phyloP scores from a whole-genome alignment of 1,140 invertebrate species.

The Holotrichia oblita region DNA sequence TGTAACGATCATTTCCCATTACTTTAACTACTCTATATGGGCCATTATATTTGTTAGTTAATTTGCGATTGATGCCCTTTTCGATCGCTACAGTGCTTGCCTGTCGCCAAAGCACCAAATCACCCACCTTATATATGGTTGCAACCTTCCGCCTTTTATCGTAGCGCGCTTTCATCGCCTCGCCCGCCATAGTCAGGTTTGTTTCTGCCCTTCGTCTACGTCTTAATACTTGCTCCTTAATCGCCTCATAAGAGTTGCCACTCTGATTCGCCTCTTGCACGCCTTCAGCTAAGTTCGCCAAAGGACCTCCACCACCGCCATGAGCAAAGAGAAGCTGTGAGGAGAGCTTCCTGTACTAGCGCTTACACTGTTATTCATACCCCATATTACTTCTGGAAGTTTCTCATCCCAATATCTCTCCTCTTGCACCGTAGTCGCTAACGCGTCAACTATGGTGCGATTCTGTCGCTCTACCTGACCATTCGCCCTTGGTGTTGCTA shows the following conservation, averaged over 20 bases:
- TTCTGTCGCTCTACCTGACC: conserved; percentile 52
- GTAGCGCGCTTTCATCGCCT: conserved; percentile 39
- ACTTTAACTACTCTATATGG: too few relatives aligned
- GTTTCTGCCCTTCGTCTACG: not conserved
- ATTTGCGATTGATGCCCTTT: not conserved
- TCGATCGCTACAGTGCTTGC: not conserved
- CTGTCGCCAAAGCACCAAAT: conserved; percentile 43
- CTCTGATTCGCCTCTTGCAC: not conserved
- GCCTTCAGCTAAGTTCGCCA: conserved; percentile 5
- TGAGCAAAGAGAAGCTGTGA: conserved; percentile 40
- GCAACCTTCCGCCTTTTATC: conserved; percentile 43
- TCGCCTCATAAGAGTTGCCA: not conserved
- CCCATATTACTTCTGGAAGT: conserved; percentile 41
- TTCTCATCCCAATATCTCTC: conserved; percentile 40
- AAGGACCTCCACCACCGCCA: not conserved
- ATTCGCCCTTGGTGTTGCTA: conserved; percentile 51
- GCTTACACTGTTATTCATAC: conserved; percentile 40
- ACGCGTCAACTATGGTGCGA: conserved; percentile 35
- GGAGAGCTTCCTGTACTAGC: conserved; percentile 32
- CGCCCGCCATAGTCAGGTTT: not conserved
- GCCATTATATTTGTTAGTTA: not conserved
- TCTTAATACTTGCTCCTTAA: not conserved
- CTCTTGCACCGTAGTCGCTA: not conserved
- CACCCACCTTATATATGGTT: conserved; percentile 43
- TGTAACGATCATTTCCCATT: too few relatives aligned